Evolutionary conservation across 2,888 invertebrate species (phyloP).

Genomic region (Dichetophora obliterata): DNA sequence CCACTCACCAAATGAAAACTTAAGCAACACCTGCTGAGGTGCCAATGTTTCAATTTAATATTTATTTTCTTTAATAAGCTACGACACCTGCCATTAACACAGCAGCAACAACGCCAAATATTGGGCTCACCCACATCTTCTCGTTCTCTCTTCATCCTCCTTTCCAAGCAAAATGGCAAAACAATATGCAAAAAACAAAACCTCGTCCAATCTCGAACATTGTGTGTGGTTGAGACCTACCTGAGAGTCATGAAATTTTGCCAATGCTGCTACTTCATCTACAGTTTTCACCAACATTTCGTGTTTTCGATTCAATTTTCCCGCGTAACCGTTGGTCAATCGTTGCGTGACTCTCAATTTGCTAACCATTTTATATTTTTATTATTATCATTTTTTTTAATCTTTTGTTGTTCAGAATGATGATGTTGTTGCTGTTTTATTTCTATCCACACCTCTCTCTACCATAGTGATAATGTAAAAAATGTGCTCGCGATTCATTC

Average conservation of each 20-base stretch:
- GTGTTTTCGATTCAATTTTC: constrained; percentile 14
- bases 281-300: constrained; percentile 24
- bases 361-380: constrained; percentile 56
- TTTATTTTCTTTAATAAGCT: constrained; percentile 58
- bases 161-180: background rate
- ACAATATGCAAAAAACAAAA: background rate
- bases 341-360: constrained; percentile 67
- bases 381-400: constrained; percentile 11
- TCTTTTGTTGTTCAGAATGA: background rate
- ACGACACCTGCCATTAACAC: constrained; percentile 57
- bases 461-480: background rate
- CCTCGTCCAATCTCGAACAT: background rate
- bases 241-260: background rate
- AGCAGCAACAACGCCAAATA: background rate
- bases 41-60: constrained; percentile 62
- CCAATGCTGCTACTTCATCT: constrained; percentile 10
- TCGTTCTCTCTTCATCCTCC: too few relatives aligned
- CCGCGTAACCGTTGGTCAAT: constrained; percentile 45
- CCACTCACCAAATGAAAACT: background rate
- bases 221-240: too few relatives aligned
- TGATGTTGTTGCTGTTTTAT: background rate
- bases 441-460: background rate
- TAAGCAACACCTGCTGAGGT: constrained; percentile 48
- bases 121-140: background rate
- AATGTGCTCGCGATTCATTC: background rate